Evolutionary conservation across 2,113 vertebrate species (phyloP).

Genomic region (Malurus melanocephalus): DNA sequence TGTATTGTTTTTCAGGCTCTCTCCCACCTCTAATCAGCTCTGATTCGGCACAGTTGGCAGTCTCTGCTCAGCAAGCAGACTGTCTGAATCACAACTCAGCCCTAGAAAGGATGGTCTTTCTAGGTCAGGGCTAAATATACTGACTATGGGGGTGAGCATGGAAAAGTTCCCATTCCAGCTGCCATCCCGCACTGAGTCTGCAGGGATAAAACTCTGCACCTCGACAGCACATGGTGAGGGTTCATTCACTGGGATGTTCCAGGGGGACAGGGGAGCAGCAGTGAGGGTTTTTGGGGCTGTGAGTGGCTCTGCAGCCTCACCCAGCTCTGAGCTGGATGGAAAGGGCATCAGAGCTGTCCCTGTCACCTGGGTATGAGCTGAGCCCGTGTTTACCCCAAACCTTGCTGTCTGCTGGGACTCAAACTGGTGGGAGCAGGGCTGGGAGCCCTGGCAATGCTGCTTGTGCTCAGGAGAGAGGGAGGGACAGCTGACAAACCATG

Average conservation of each 20-base stretch:
- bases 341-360: background rate
- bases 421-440: background rate
- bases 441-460: background rate
- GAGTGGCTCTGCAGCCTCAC: accelerated
- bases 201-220: background rate
- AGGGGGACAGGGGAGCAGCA: background rate
- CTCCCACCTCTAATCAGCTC: constrained; percentile 52
- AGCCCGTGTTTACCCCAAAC: accelerated
- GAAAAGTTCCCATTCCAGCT: constrained; percentile 55
- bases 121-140: constrained; percentile 61
- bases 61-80: constrained; percentile 56
- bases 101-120: constrained; percentile 61
- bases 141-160: constrained; percentile 42
- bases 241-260: background rate
- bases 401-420: background rate
- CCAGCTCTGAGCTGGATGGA: background rate
- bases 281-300: accelerated
- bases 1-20: constrained; percentile 51
- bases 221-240: background rate
- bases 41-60: constrained; percentile 55
- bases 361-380: background rate
- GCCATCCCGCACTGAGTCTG: background rate
- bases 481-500: background rate
- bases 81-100: constrained; percentile 65
- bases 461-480: background rate